Conservation (phyloP, 2,797 vertebrate genomes). For the Sciurus carolinensis region DNA sequence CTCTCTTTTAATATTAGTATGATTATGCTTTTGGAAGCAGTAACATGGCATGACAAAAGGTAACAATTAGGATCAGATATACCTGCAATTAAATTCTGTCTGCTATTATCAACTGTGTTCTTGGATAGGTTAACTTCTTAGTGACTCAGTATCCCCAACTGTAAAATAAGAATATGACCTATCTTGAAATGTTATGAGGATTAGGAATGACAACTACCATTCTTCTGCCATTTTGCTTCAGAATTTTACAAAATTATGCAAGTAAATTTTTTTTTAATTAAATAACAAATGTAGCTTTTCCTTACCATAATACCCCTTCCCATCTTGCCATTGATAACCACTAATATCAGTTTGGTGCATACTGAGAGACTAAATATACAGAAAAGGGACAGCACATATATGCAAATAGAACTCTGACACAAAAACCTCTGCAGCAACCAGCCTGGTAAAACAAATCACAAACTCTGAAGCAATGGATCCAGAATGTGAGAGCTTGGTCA, state of each 20-base stretch:
- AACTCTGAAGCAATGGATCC: not conserved
- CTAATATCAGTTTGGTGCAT: not conserved
- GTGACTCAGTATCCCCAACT: slow-evolving; percentile 17
- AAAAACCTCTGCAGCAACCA: not conserved
- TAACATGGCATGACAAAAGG: not conserved
- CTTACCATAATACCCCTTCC: not conserved
- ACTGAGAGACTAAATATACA: not conserved
- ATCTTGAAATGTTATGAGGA: not conserved
- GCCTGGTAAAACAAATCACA: not conserved
- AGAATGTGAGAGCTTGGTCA: not conserved
- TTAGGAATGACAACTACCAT: slow-evolving; percentile 17
- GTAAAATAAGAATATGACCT: slow-evolving; percentile 34
- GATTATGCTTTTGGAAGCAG: slow-evolving; percentile 12
- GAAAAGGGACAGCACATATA: not conserved
- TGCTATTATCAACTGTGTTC: not conserved
- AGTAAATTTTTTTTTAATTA: slow-evolving; percentile 32
- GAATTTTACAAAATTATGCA: not conserved
- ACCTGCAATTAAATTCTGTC: slow-evolving; percentile 8
- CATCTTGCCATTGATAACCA: not conserved
- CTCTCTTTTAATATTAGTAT: not conserved
- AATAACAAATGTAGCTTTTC: slow-evolving; percentile 40
- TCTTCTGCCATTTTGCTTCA: slow-evolving; percentile 46
- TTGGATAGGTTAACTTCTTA: not conserved
- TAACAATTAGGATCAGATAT: not conserved
- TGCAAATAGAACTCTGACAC: not conserved